Evolutionary conservation across 1,140 invertebrate genomes (phyloP).

Genomic region (Portunus trituberculatus): DNA sequence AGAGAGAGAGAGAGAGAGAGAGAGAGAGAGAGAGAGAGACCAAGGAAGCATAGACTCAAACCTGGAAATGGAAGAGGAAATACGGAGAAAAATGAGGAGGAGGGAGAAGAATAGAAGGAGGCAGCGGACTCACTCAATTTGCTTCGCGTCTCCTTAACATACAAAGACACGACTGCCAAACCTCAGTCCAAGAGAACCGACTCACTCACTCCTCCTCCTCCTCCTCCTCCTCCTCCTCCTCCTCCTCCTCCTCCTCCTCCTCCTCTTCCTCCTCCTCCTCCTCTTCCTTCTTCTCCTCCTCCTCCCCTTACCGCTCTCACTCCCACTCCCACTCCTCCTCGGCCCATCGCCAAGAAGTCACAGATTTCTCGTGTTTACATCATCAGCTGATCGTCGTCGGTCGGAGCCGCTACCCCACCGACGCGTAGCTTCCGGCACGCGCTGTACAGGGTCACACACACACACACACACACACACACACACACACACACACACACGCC

Average conservation of each 20-base stretch:
- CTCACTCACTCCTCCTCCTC: too few relatives aligned
- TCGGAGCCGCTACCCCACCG: background rate
- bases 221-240: too few relatives aligned
- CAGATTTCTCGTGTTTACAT: background rate
- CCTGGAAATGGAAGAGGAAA: background rate
- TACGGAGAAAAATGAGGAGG: slow-evolving; percentile 9
- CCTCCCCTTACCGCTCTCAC: too few relatives aligned
- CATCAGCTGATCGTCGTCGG: background rate
- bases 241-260: background rate
- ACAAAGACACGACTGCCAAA: background rate
- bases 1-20: background rate
- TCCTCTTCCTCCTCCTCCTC: too few relatives aligned
- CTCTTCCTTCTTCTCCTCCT: too few relatives aligned
- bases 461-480: background rate
- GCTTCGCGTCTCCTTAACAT: background rate
- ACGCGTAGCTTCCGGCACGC: background rate
- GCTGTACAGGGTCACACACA: background rate
- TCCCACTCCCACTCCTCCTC: background rate
- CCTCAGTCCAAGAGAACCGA: background rate
- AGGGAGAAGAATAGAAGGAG: background rate
- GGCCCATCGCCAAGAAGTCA: slow-evolving; percentile 1
- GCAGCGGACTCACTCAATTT: background rate
- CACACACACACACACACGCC: background rate
- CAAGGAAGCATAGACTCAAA: background rate
- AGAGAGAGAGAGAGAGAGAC: background rate